A percentile compares a stretch with the other conserved stretches of the same genome.
Conservation (phyloP, 2,888 invertebrate genomes). For the Aethes cnicana region DNA sequence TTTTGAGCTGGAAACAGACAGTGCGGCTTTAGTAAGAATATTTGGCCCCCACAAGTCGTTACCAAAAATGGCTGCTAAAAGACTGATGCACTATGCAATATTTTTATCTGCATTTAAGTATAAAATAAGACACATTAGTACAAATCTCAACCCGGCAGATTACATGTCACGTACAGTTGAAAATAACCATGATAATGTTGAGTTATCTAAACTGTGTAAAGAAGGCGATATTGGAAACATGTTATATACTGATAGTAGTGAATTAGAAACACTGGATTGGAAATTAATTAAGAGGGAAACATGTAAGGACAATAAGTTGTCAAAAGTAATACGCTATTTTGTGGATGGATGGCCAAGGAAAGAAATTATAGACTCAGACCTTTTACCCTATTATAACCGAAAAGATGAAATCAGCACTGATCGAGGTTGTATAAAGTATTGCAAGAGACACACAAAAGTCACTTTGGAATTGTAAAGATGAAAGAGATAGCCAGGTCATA, state of each 20-base stretch:
- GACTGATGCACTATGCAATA: constrained; percentile 7
- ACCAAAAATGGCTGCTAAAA: constrained; percentile 38
- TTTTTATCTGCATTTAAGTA: constrained; percentile 2
- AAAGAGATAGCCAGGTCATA: not conserved
- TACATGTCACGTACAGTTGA: too few relatives aligned
- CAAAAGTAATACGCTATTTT: not conserved
- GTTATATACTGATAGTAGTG: too few relatives aligned
- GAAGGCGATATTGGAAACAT: too few relatives aligned
- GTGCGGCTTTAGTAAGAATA: not conserved
- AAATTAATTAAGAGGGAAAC: not conserved
- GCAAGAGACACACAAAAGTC: not conserved
- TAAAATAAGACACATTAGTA: not conserved
- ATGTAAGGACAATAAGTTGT: constrained; percentile 4
- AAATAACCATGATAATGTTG: too few relatives aligned
- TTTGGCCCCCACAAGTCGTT: constrained; percentile 36
- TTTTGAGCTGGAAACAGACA: constrained; percentile 16
- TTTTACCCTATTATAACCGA: not conserved
- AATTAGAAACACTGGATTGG: not conserved
- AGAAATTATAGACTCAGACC: not conserved
- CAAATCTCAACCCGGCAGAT: not conserved
- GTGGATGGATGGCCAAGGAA: not conserved
- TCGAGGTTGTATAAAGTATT: not conserved
- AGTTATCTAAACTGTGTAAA: too few relatives aligned
- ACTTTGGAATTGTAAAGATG: not conserved
- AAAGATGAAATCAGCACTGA: not conserved